Evolutionary conservation across 2,888 invertebrate genomes (phyloP), one percentile per base, ranked within the genome.

Genomic region (Ichneumoninae sp.): DNA sequence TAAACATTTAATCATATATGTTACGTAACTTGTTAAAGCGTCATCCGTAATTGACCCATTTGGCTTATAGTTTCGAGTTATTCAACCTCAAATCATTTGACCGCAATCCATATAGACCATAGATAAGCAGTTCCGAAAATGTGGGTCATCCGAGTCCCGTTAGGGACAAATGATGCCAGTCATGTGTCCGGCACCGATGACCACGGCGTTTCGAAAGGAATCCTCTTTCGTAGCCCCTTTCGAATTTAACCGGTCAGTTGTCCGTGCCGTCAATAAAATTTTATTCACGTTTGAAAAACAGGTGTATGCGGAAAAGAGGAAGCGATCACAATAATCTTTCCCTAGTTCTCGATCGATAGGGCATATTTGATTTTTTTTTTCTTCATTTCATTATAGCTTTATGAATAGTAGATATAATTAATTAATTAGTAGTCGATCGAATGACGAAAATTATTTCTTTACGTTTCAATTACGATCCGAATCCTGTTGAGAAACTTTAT

Each of bases 121-220:
- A 16, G 30, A 63, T n/a, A 63, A 63, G 33, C 63, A 63, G 63
- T 63, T 6, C 30, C 16, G 63, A 33, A 30, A 63, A 63, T 33
- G 13, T 63, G 33, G 63, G 63, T 63, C 63, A 63, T 63, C 33
- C 33, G 63, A 0, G 5, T 74, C 63, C 74, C 74, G 63, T 74
- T 63, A 47, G 26, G 63, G 30, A 33, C 33, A 16, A 63, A 33
- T 63, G 60, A 63, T 74, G 60, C 30, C 30, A 63, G 40, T 60
- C 44, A 63, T 30, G 44, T 47, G 47, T 13, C 30, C 7, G 63
- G 60, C n/a, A 63, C 10, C 74, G 47, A 1, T 47, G 47, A 74
- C 47, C 60, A 74, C 63, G n/a, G 47, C 44, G 57, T 16, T 66
- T 66, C 68, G 54, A 47, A 74, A 63, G n/a, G 30, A 8, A 47